These are phyloP conservation scores for Scaptomyza caliginosa DNA, from an alignment of 2,888 invertebrate genomes.

Conservation along the genomic window DNA sequence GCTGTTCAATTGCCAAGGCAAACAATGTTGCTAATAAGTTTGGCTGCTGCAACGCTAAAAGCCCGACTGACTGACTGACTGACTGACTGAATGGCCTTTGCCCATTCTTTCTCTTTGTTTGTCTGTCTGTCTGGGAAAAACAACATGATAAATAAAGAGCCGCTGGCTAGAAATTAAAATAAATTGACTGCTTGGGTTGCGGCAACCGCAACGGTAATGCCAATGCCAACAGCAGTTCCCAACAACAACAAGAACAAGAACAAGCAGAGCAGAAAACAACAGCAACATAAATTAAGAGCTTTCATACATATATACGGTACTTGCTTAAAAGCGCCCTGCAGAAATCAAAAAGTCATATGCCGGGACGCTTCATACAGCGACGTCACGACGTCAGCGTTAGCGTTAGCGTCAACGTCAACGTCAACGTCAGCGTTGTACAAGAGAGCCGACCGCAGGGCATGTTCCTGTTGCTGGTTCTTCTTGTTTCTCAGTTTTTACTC, in stretches of 20 bases:
- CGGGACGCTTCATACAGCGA: slow-evolving; percentile 25
- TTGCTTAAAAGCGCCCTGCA: slow-evolving; percentile 60
- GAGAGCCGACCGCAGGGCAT: slow-evolving; percentile 64
- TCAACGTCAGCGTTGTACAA: slow-evolving; percentile 45
- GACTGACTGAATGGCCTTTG: background rate
- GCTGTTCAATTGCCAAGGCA: slow-evolving; percentile 50
- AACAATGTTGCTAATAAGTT: slow-evolving; percentile 72
- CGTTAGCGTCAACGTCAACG: slow-evolving; percentile 44
- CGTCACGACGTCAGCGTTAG: slow-evolving; percentile 54
- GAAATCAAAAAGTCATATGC: slow-evolving; percentile 74
- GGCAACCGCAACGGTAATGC: slow-evolving; percentile 50
- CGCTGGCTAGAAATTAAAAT: slow-evolving; percentile 77
- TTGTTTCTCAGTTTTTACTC: slow-evolving; percentile 5
- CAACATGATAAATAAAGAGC: slow-evolving; percentile 79
- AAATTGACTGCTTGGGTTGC: slow-evolving; percentile 73
- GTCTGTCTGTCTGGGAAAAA: slow-evolving; percentile 49
- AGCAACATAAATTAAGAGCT: slow-evolving; percentile 58
- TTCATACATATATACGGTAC: slow-evolving; percentile 7
- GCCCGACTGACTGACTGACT: slow-evolving; percentile 1
- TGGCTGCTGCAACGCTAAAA: slow-evolving; percentile 31
- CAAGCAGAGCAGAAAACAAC: slow-evolving; percentile 10
- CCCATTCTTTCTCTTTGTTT: background rate
- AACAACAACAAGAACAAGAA: slow-evolving; percentile 6
- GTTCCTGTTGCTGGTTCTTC: slow-evolving; percentile 48
- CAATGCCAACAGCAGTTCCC: slow-evolving; percentile 21